Conservation (phyloP, 1,140 invertebrate species). For the Sinella curviseta region DNA sequence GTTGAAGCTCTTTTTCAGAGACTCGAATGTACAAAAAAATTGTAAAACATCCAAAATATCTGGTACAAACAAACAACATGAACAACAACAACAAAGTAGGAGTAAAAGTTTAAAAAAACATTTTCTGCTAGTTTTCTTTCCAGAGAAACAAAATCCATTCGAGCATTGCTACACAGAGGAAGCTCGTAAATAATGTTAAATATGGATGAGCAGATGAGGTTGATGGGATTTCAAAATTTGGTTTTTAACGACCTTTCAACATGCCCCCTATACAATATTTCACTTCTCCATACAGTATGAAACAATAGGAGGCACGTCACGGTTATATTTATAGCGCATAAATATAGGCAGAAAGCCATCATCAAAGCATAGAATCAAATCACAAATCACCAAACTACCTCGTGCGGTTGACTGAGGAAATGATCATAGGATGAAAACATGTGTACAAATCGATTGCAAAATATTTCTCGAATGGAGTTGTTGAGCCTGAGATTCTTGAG, state of each 20-base stretch:
- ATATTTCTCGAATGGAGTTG: conserved; percentile 87
- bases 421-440: conserved; percentile 94
- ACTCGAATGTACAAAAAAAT: no score
- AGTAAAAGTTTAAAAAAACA: no score
- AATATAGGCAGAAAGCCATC: no score
- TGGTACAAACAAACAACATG: no score
- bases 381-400: conserved; percentile 59
- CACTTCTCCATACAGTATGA: no score
- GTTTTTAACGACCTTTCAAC: no score
- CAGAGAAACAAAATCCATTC: background rate
- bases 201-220: background rate
- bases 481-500: conserved; percentile 87
- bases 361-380: no score
- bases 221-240: background rate
- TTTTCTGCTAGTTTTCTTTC: no score
- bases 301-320: background rate
- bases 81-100: no score
- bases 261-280: no score
- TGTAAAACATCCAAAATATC: no score
- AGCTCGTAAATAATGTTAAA: background rate
- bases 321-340: background rate
- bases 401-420: conserved; percentile 91
- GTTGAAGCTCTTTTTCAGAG: no score
- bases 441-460: conserved; percentile 93
- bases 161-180: background rate